Percentiles rank a stretch among this genome's conserved stretches.
These are phyloP conservation scores for Nyctibius grandis DNA, from an alignment of 2,797 vertebrate genomes.

Conservation along the genomic window DNA sequence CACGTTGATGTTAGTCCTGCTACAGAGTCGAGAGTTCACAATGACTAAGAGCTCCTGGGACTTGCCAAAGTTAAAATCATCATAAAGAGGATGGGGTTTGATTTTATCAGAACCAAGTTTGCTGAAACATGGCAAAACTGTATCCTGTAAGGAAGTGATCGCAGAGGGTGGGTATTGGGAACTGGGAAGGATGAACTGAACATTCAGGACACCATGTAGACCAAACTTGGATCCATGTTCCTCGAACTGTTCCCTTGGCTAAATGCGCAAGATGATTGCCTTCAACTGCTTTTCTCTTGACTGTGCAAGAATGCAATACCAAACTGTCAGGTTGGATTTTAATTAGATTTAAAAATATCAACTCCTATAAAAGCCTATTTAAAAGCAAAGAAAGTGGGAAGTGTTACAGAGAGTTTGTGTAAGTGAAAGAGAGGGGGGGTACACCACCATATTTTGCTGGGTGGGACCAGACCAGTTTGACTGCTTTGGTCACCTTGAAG, in stretches of 20 bases:
- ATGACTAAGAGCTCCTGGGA: neutral
- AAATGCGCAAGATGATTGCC: neutral
- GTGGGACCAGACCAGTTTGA: neutral
- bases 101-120: neutral
- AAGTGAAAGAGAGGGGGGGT: neutral
- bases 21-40: neutral
- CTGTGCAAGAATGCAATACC: neutral
- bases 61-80: neutral
- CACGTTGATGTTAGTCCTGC: neutral
- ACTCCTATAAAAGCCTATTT: neutral
- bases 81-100: neutral
- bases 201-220: neutral
- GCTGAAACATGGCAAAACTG: neutral
- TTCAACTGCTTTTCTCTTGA: neutral
- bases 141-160: neutral
- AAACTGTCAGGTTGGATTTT: neutral
- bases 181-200: neutral
- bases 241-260: neutral
- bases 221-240: neutral
- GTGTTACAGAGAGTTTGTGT: neutral
- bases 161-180: neutral
- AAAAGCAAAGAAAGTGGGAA: neutral
- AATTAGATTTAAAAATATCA: neutral
- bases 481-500: neutral
- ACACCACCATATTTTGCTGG: neutral